Conservation (phyloP, 2,113 vertebrate genomes). For the Calyptommatus sinebrachiatus region DNA sequence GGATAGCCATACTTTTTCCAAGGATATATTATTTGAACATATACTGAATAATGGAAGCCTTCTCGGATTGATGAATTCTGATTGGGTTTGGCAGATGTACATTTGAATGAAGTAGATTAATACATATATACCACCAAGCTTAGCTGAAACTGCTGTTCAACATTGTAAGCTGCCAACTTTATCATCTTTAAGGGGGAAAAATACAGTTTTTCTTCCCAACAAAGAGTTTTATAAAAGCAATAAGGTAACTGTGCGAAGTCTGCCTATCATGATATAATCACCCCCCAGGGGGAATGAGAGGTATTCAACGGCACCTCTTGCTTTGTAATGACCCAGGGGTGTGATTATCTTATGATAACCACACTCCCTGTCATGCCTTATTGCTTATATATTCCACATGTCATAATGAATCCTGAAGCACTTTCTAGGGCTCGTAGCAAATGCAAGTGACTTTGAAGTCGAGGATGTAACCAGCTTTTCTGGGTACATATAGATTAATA, state of each 20-base stretch:
- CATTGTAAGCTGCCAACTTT: constrained; percentile 67
- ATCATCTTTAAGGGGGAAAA: constrained; percentile 67
- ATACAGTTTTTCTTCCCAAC: constrained; percentile 65
- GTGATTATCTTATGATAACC: constrained; percentile 80
- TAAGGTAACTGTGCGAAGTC: constrained; percentile 68
- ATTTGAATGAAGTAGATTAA: constrained; percentile 58
- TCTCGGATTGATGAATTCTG: constrained; percentile 53
- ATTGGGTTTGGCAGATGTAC: constrained; percentile 52
- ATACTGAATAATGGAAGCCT: constrained; percentile 39
- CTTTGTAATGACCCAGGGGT: constrained; percentile 80
- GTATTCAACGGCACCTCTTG: constrained; percentile 67
- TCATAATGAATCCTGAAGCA: constrained; percentile 80
- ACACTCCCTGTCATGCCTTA: constrained; percentile 77
- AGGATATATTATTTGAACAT: constrained; percentile 45
- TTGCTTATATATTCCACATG: constrained; percentile 78
- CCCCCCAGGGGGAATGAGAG: constrained; percentile 74
- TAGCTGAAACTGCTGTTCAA: constrained; percentile 62
- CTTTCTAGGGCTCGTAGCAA: constrained; percentile 69
- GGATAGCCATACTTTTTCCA: constrained; percentile 26
- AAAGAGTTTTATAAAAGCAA: constrained; percentile 74
- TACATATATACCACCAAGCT: constrained; percentile 51
- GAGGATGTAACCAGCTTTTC: constrained; percentile 71
- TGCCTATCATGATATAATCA: constrained; percentile 71
- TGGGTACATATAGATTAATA: constrained; percentile 74
- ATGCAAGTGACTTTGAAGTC: constrained; percentile 75